Evolutionary conservation across 2,797 vertebrate species (phyloP).

Genomic region (Danio kyathit): DNA sequence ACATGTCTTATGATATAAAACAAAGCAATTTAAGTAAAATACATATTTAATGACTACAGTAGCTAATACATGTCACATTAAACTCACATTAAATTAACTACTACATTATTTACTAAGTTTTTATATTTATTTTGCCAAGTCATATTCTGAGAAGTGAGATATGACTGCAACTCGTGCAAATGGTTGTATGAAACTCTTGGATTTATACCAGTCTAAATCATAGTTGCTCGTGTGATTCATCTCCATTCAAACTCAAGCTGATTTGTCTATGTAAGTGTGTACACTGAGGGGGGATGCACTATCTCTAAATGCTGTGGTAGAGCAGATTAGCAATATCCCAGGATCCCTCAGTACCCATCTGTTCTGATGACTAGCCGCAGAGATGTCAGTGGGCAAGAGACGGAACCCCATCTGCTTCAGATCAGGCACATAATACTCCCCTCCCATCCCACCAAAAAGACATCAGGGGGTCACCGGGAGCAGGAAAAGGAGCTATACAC

Average conservation of each 20-base stretch:
- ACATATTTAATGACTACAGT: not conserved
- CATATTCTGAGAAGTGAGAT: not conserved
- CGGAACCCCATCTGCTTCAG: constrained; percentile 73
- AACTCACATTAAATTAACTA: too few species aligned
- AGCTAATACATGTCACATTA: too few species aligned
- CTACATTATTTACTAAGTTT: not conserved
- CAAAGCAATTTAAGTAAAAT: too few species aligned
- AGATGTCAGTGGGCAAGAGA: constrained; percentile 59
- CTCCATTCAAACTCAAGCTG: constrained; percentile 29
- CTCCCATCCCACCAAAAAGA: constrained; percentile 27
- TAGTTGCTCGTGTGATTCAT: constrained; percentile 15
- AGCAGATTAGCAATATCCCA: constrained; percentile 74
- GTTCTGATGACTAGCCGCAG: constrained; percentile 61
- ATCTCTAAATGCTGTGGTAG: constrained; percentile 63
- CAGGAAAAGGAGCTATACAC: constrained; percentile 5
- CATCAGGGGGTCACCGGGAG: constrained; percentile 28
- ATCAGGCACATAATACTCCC: constrained; percentile 29
- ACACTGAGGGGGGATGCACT: constrained; percentile 45
- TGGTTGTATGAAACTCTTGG: not conserved
- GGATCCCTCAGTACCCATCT: constrained; percentile 76
- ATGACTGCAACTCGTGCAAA: not conserved
- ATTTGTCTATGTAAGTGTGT: constrained; percentile 48
- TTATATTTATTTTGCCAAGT: not conserved
- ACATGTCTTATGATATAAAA: not conserved
- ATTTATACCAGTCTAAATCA: constrained; percentile 5